Conservation (phyloP, 2,888 invertebrate species). For the Anoplius nigerrimus region DNA sequence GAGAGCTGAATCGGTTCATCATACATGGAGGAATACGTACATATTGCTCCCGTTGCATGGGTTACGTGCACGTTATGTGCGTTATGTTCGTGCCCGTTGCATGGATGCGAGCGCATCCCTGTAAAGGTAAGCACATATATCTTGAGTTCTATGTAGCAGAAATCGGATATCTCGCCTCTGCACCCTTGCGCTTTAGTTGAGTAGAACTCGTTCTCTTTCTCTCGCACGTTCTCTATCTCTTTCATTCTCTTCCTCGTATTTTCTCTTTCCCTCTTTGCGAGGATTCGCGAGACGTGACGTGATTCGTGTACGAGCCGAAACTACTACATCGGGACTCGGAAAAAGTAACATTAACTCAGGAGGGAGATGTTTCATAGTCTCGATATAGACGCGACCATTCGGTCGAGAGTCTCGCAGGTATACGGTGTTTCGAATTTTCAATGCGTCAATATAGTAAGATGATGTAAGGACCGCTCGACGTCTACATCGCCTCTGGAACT, state of each 20-base stretch:
- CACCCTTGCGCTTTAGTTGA: neutral
- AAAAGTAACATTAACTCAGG: constrained; percentile 4
- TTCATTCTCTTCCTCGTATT: neutral
- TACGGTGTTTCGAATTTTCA: too few species aligned
- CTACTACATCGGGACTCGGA: neutral
- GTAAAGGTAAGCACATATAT: constrained; percentile 6
- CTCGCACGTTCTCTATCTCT: constrained; percentile 19
- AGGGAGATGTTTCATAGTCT: neutral
- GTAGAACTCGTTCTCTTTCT: constrained; percentile 1
- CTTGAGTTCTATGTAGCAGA: constrained; percentile 6
- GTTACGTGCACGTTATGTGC: constrained; percentile 9
- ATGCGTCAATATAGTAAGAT: too few species aligned
- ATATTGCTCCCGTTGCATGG: constrained; percentile 40
- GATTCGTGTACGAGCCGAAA: constrained; percentile 1
- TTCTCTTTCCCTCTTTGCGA: neutral
- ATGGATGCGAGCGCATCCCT: constrained; percentile 1
- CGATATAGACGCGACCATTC: too few species aligned
- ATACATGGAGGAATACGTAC: constrained; percentile 33
- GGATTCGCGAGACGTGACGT: neutral
- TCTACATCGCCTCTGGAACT: too few species aligned
- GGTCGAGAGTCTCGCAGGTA: too few species aligned
- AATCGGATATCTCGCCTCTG: constrained; percentile 7
- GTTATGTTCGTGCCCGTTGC: neutral
- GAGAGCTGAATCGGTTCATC: constrained; percentile 35
- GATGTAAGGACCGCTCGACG: too few species aligned